A percentile compares a stretch with the other conserved stretches of the same genome.
Conservation (phyloP, 2,888 invertebrate genomes). For the Tigriopus californicus region DNA sequence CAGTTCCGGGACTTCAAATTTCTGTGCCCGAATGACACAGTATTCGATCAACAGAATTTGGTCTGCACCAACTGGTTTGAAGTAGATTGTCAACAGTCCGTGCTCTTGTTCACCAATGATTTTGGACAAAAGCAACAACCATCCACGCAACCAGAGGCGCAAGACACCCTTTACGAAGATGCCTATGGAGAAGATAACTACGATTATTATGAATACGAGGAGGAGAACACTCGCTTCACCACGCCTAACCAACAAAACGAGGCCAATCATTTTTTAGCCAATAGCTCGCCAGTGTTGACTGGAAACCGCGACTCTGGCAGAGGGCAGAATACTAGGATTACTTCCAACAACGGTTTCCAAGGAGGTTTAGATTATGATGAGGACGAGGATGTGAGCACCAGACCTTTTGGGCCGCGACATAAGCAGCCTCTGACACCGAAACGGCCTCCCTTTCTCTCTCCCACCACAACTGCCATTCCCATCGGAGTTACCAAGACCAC, state of each 20-base stretch:
- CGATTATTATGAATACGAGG: constrained; percentile 12
- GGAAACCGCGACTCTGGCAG: constrained; percentile 11
- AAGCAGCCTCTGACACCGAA: neutral
- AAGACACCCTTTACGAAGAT: neutral
- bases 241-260: neutral
- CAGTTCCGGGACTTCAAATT: constrained; percentile 62
- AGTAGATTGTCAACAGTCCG: constrained; percentile 21
- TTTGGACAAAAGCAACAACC: neutral
- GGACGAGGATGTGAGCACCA: neutral
- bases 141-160: neutral
- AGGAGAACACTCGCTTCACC: neutral
- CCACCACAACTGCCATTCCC: constrained; percentile 12
- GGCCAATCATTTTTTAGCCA: constrained; percentile 15
- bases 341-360: neutral
- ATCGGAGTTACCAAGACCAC: constrained; percentile 13
- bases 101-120: neutral
- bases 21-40: constrained; percentile 69
- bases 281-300: constrained; percentile 10
- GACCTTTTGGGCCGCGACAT: neutral
- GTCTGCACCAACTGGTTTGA: constrained; percentile 24
- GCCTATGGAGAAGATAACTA: neutral
- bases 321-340: neutral
- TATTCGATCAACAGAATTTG: constrained; percentile 38
- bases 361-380: neutral
- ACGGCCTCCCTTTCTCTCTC: neutral